Conservation (phyloP, 2,888 invertebrate species). For the Torymus tubicola region DNA sequence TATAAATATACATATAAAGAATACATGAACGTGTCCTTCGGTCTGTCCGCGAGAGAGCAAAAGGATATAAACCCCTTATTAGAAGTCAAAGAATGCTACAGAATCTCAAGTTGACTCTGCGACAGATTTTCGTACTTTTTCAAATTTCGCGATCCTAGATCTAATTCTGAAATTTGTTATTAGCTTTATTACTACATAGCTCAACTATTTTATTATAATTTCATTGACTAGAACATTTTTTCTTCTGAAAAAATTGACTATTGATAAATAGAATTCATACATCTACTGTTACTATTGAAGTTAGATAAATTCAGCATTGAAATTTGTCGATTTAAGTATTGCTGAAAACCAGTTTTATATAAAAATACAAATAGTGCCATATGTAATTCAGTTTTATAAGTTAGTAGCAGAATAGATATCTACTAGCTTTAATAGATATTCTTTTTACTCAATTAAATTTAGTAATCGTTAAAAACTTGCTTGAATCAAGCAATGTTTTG, state of each 20-base stretch:
- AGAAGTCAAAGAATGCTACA: constrained; percentile 28
- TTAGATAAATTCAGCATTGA: constrained; percentile 26
- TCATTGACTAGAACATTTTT: background rate
- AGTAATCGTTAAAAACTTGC: background rate
- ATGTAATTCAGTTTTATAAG: background rate
- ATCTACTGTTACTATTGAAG: background rate
- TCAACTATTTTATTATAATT: background rate
- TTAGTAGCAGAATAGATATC: too few species aligned
- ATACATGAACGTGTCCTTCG: constrained; percentile 23
- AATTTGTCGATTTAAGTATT: constrained; percentile 13
- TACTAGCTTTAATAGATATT: background rate
- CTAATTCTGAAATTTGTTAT: background rate
- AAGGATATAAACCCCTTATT: constrained; percentile 24
- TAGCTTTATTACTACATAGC: too few species aligned
- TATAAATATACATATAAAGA: constrained; percentile 31
- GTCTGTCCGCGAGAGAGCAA: constrained; percentile 12
- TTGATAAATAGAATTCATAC: background rate
- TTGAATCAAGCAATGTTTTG: background rate
- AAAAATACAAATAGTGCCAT: constrained; percentile 33
- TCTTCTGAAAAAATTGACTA: background rate
- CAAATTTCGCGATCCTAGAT: background rate
- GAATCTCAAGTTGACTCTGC: constrained; percentile 46
- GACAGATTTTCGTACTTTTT: constrained; percentile 49
- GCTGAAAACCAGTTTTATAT: background rate
- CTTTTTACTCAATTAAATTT: background rate